Evolutionary conservation across 2,113 vertebrate genomes (phyloP).

Genomic region (Cottus gobio): DNA sequence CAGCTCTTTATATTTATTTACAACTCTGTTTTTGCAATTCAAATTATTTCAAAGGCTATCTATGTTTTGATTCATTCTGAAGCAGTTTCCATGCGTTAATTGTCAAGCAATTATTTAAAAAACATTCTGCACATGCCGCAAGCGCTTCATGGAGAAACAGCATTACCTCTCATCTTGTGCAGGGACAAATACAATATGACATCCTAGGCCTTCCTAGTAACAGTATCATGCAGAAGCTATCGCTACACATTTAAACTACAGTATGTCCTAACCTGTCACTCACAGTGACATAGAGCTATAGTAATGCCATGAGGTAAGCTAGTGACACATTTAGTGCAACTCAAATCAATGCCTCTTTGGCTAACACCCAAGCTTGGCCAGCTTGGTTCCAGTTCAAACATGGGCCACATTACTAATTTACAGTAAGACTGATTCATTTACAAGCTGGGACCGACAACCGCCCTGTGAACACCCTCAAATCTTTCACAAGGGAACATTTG

Average conservation of each 20-base stretch:
- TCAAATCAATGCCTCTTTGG: conserved; percentile 47
- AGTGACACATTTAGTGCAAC: conserved; percentile 42
- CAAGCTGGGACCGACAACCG: conserved; percentile 37
- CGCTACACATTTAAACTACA: conserved; percentile 45
- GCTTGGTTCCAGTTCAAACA: conserved; percentile 53
- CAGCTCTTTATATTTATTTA: not conserved
- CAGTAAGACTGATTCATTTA: conserved; percentile 47
- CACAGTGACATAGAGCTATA: conserved; percentile 47
- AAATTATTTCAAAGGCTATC: not conserved
- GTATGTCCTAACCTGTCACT: conserved; percentile 38
- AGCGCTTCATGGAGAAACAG: too few relatives aligned
- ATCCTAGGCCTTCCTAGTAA: not conserved
- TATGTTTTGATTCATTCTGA: not conserved
- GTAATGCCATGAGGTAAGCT: conserved; percentile 69
- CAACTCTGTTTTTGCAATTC: not conserved
- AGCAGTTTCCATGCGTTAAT: not conserved
- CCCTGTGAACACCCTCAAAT: conserved; percentile 27
- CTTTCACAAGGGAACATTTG: conserved; percentile 15
- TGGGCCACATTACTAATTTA: conserved; percentile 43
- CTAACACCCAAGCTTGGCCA: conserved; percentile 6
- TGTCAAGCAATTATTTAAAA: not conserved
- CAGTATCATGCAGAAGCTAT: conserved; percentile 9
- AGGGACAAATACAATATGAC: not conserved
- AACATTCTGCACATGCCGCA: not conserved
- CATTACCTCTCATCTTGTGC: not conserved